Evolutionary conservation across 2,113 vertebrate genomes (phyloP).

Genomic region (Brachypodius melanocephalos): DNA sequence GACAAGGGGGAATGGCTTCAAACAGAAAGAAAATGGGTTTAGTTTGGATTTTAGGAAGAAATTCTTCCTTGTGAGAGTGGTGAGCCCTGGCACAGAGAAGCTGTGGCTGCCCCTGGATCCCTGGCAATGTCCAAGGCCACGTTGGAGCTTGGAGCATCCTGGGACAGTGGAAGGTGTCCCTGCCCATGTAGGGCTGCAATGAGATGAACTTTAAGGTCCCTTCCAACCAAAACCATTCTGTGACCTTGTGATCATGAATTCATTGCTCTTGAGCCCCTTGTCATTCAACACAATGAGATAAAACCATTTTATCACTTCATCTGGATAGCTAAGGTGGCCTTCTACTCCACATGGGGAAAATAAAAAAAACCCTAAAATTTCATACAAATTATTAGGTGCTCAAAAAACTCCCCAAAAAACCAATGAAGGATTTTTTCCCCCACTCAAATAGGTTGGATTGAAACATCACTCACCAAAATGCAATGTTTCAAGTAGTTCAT

Average conservation of each 20-base stretch:
- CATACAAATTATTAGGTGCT: background rate
- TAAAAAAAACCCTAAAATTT: background rate
- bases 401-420: background rate
- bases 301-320: background rate
- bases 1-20: background rate
- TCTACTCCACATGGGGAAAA: background rate
- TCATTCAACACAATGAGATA: background rate
- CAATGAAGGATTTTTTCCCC: background rate
- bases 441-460: background rate
- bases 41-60: background rate
- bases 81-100: background rate
- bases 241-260: background rate
- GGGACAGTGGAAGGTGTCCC: background rate
- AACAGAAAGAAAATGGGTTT: background rate
- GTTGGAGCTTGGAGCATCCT: fast-evolving
- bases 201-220: background rate
- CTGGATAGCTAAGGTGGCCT: fast-evolving
- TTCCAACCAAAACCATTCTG: background rate
- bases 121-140: fast-evolving
- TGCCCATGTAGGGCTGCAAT: background rate
- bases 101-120: background rate
- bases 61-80: fast-evolving
- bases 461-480: background rate
- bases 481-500: background rate
- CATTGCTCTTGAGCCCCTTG: background rate